Conservation (phyloP, 2,113 vertebrate genomes). For the Pheucticus melanocephalus region DNA sequence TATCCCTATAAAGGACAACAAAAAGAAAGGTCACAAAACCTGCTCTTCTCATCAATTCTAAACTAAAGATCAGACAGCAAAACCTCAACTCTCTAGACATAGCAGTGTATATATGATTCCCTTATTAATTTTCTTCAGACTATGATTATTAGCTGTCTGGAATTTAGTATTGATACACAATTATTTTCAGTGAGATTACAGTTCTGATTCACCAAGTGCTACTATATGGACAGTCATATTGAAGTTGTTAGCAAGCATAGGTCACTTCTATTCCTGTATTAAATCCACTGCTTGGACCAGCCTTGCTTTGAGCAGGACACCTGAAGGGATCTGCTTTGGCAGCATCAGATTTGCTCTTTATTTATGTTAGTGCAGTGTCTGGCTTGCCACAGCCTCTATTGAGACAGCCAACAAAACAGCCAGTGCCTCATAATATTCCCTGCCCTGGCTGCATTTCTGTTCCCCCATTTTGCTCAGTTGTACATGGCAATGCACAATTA, state of each 20-base stretch:
- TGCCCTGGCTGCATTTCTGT: not conserved
- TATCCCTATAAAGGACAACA: not conserved
- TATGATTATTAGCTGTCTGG: not conserved
- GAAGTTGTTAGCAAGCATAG: not conserved
- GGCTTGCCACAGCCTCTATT: not conserved
- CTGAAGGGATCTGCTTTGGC: not conserved
- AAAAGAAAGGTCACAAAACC: not conserved
- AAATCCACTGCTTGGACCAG: not conserved
- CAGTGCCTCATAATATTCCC: not conserved
- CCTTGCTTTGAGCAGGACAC: not conserved
- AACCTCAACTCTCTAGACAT: not conserved
- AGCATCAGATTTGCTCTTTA: not conserved
- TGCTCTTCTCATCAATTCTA: not conserved
- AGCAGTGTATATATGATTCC: not conserved
- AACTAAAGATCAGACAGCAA: not conserved
- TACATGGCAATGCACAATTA: not conserved
- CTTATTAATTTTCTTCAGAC: not conserved
- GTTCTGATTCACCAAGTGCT: not conserved
- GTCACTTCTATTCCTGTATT: not conserved
- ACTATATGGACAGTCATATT: not conserved
- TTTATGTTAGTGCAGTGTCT: not conserved
- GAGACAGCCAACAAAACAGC: accelerated
- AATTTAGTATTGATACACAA: not conserved
- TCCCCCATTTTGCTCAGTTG: not conserved
- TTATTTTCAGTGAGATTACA: not conserved